Conservation (phyloP, 2,888 invertebrate genomes). For the Adelphocoris suturalis region DNA sequence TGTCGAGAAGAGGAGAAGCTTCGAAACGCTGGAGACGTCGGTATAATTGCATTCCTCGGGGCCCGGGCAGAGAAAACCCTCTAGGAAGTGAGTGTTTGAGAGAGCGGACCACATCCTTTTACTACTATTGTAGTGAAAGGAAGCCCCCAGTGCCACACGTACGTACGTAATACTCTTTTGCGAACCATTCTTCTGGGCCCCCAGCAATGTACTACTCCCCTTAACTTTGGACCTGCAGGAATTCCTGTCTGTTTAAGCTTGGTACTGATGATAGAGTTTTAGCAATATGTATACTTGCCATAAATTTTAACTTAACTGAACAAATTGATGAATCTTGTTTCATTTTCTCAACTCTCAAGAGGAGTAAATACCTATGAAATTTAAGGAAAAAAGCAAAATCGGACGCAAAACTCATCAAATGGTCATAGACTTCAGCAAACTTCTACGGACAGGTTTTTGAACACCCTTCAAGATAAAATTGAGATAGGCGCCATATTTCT, state of each 20-base stretch:
- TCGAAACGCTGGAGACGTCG: neutral
- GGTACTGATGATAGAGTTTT: neutral
- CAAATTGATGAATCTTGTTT: too few relatives aligned
- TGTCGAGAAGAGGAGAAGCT: slow-evolving; percentile 42
- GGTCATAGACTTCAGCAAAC: too few relatives aligned
- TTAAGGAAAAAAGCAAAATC: too few relatives aligned
- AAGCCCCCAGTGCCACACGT: neutral
- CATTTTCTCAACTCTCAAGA: too few relatives aligned
- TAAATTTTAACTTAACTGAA: too few relatives aligned
- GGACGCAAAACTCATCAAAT: too few relatives aligned
- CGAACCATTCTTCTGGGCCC: slow-evolving; percentile 12
- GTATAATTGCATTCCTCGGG: slow-evolving; percentile 64
- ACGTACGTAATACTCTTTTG: slow-evolving; percentile 29
- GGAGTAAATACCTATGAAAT: too few relatives aligned
- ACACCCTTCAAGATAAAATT: too few relatives aligned
- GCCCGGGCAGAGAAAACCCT: neutral
- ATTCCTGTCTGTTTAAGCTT: neutral
- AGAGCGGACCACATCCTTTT: slow-evolving; percentile 34
- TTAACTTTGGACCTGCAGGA: neutral
- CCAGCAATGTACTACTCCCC: neutral
- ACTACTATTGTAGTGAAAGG: slow-evolving; percentile 10
- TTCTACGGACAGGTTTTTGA: too few relatives aligned
- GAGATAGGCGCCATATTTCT: too few relatives aligned
- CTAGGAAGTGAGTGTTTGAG: slow-evolving; percentile 7
- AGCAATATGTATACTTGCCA: too few relatives aligned